A percentile compares a stretch with the other conserved stretches of the same genome.
These are phyloP conservation scores for Leguminivora glycinivorella DNA, from an alignment of 1,140 invertebrate species.

Conservation along the genomic window DNA sequence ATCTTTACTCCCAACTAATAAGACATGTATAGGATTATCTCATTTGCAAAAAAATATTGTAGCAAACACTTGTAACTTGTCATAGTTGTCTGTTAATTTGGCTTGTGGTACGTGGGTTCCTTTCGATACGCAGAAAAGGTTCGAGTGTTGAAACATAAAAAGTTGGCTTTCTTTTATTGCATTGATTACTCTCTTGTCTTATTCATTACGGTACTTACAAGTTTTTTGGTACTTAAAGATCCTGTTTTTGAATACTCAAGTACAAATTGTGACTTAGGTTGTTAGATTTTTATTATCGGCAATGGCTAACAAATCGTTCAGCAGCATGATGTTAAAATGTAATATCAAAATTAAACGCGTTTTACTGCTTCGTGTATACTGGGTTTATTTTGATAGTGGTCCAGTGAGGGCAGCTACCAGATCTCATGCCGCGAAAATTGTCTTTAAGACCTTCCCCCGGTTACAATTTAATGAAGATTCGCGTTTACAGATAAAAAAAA, in stretches of 20 bases:
- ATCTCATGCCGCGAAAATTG: too few relatives aligned
- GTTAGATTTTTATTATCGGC: neutral
- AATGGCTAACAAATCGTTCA: neutral
- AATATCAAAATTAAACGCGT: conserved; percentile 18
- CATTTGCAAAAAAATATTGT: conserved; percentile 40
- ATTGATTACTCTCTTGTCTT: conserved; percentile 62
- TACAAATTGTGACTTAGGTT: neutral
- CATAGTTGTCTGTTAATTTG: conserved; percentile 72
- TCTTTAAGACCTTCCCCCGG: too few relatives aligned
- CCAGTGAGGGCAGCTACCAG: too few relatives aligned
- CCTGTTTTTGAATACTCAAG: neutral
- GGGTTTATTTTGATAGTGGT: too few relatives aligned
- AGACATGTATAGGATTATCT: conserved; percentile 31
- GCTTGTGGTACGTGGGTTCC: conserved; percentile 48
- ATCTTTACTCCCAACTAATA: conserved; percentile 37
- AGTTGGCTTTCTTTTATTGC: conserved; percentile 43
- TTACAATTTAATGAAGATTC: too few relatives aligned
- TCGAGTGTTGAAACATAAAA: conserved; percentile 53
- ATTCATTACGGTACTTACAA: conserved; percentile 35
- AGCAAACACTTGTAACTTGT: conserved; percentile 67
- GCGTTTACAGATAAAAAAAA: too few relatives aligned
- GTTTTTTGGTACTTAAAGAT: conserved; percentile 31
- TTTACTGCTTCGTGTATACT: too few relatives aligned
- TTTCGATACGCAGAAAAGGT: conserved; percentile 56
- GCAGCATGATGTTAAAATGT: conserved; percentile 22